These are phyloP conservation scores for Sphaeramia orbicularis DNA, from an alignment of 2,797 vertebrate genomes.

Conservation along the genomic window DNA sequence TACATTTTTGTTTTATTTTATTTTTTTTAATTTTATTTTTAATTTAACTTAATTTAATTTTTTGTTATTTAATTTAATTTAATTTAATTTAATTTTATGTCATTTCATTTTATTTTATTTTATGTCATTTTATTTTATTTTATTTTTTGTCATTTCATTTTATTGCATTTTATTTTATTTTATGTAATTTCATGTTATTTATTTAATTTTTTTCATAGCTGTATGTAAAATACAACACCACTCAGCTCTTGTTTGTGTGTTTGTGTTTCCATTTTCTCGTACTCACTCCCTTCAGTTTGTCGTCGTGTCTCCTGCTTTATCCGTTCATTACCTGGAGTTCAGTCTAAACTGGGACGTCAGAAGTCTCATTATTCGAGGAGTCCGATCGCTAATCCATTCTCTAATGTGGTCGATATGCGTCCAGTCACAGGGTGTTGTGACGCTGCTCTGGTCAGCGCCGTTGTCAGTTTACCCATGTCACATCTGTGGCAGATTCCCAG, in stretches of 20 bases:
- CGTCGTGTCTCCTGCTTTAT: not conserved
- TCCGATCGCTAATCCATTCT: conserved; percentile 45
- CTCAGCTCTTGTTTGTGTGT: not conserved
- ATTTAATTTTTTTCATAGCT: too few species aligned
- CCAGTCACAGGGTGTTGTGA: conserved; percentile 60
- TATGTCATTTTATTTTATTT: too few species aligned
- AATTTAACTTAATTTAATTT: too few species aligned
- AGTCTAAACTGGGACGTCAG: not conserved
- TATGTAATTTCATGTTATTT: too few species aligned
- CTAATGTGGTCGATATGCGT: conserved; percentile 52
- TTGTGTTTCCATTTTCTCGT: not conserved
- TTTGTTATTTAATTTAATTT: too few species aligned
- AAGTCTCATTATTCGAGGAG: conserved; percentile 19
- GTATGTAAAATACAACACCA: too few species aligned
- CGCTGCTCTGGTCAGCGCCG: conserved; percentile 33
- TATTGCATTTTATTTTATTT: too few species aligned
- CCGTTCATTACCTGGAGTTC: not conserved
- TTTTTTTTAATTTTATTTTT: too few species aligned
- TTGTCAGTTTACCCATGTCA: conserved; percentile 51
- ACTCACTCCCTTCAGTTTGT: not conserved
- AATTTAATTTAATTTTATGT: too few species aligned
- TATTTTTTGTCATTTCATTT: too few species aligned
- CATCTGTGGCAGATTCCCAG: conserved; percentile 53
- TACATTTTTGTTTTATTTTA: too few species aligned
- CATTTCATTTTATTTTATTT: too few species aligned